phyloP scores from a whole-genome alignment of 1,140 invertebrate species.

The Formica selysi region DNA sequence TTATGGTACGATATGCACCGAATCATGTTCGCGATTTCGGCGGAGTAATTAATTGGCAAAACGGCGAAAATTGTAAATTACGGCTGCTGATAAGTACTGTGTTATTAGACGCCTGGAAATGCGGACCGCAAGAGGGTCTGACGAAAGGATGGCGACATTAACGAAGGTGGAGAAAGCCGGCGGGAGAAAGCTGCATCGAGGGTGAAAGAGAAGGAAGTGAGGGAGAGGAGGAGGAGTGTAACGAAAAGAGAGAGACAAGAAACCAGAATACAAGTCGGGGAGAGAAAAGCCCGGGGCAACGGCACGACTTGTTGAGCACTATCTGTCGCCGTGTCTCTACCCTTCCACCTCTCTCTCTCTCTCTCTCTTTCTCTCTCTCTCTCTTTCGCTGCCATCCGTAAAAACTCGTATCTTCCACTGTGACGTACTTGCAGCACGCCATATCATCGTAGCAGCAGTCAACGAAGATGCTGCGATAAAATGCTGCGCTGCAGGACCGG shows the following conservation, averaged over 20 bases:
- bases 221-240: background rate
- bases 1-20: background rate
- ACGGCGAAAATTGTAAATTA: slow-evolving; percentile 64
- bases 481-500: slow-evolving; percentile 18
- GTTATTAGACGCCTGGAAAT: slow-evolving; percentile 54
- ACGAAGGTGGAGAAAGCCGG: slow-evolving; percentile 48
- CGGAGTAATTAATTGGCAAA: slow-evolving; percentile 56
- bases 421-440: slow-evolving; percentile 52
- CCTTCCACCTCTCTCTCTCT: slow-evolving; percentile 25
- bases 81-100: background rate
- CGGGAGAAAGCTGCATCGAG: slow-evolving; percentile 4
- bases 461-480: slow-evolving; percentile 60
- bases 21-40: slow-evolving; percentile 29
- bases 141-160: slow-evolving; percentile 50
- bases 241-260: slow-evolving; percentile 4
- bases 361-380: background rate
- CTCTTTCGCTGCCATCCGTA: slow-evolving; percentile 47
- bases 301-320: slow-evolving; percentile 75
- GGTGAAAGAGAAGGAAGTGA: background rate
- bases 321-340: slow-evolving; percentile 71
- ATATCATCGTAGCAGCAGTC: slow-evolving; percentile 45
- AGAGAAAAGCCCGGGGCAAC: slow-evolving; percentile 23
- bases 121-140: slow-evolving; percentile 23
- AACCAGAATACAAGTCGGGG: slow-evolving; percentile 6
- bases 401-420: slow-evolving; percentile 70